Evolutionary conservation across 2,797 vertebrate genomes (phyloP).

Genomic region (Trachurus trachurus): DNA sequence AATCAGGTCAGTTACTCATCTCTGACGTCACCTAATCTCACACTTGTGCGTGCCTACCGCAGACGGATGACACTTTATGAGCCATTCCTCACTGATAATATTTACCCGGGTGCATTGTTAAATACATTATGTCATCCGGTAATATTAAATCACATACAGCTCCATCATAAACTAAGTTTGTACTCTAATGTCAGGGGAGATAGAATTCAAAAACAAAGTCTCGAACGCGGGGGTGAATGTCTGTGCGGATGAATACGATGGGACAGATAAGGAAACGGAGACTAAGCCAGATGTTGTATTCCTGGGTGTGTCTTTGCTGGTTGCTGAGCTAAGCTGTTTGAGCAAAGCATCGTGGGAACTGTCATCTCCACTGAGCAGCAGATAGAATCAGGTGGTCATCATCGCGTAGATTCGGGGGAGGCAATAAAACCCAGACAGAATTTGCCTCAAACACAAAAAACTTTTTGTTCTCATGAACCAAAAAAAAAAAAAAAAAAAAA

Average conservation of each 20-base stretch:
- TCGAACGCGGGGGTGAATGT: conserved; percentile 52
- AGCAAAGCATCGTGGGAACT: conserved; percentile 82
- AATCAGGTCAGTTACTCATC: conserved; percentile 81
- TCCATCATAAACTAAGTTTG: conserved; percentile 63
- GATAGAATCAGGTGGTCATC: conserved; percentile 87
- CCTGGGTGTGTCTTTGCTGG: conserved; percentile 78
- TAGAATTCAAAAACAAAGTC: conserved; percentile 68
- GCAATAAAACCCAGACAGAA: conserved; percentile 72
- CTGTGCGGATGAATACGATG: conserved; percentile 74
- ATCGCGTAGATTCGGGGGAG: conserved; percentile 57
- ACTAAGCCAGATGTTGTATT: conserved; percentile 85
- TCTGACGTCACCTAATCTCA: conserved; percentile 80
- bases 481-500: conserved; percentile 17
- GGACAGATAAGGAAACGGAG: conserved; percentile 76
- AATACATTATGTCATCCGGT: conserved; percentile 69
- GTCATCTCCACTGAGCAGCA: conserved; percentile 75
- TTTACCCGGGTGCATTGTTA: conserved; percentile 75
- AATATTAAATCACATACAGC: conserved; percentile 79
- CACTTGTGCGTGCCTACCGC: conserved; percentile 69
- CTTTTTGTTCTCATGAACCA: conserved; percentile 79
- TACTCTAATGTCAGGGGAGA: conserved; percentile 71
- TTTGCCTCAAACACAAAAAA: conserved; percentile 83
- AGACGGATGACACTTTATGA: conserved; percentile 77
- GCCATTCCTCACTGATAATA: conserved; percentile 75
- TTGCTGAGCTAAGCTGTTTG: conserved; percentile 89